A percentile compares a stretch with the other conserved stretches of the same genome.
phyloP scores from a whole-genome alignment of 2,113 vertebrate species.

The Callipepla californica region DNA sequence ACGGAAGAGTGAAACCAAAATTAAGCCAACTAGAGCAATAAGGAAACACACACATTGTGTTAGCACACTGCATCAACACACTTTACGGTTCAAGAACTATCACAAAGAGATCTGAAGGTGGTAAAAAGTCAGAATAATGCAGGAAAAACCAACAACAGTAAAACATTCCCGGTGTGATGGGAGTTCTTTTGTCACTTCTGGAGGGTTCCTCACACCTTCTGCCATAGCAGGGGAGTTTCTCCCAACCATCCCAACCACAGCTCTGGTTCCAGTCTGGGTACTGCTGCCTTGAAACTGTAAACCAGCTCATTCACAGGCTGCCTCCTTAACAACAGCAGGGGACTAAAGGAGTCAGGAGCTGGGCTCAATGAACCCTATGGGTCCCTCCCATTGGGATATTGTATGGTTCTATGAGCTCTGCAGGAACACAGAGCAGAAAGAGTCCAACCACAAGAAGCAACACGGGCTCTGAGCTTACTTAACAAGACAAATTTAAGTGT shows the following conservation, averaged over 20 bases:
- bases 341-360: no score
- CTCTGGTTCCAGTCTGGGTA: not conserved
- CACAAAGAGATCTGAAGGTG: not conserved
- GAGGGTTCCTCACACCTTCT: not conserved
- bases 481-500: not conserved
- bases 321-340: no score
- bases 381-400: no score
- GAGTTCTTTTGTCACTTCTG: not conserved
- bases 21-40: accelerated
- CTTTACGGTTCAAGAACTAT: not conserved
- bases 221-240: not conserved
- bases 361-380: no score
- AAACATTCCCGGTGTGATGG: not conserved
- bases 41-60: not conserved
- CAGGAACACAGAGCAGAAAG: not conserved
- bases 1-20: not conserved
- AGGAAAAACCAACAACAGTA: not conserved
- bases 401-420: no score
- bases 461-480: not conserved
- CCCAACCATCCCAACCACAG: no score
- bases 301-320: not conserved
- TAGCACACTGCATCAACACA: accelerated
- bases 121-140: accelerated
- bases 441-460: not conserved
- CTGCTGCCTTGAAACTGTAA: not conserved